phyloP scores from a whole-genome alignment of 2,888 invertebrate species.

The Eumacrocentrus americanus region DNA sequence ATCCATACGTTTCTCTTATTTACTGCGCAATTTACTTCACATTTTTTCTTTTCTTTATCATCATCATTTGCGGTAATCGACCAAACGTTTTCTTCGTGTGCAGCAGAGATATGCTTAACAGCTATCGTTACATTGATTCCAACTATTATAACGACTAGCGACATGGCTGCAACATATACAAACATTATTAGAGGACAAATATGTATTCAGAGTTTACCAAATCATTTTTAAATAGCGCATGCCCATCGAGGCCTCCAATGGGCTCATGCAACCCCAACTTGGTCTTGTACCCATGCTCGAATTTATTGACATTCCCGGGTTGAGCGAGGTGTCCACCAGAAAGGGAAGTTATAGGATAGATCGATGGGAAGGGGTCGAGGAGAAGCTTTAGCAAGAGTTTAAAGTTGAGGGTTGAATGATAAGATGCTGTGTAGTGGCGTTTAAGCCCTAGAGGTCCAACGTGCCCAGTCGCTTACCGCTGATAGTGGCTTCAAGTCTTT shows the following conservation, averaged over 20 bases:
- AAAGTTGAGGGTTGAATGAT: neutral
- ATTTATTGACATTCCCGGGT: constrained; percentile 54
- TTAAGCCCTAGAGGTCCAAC: constrained; percentile 38
- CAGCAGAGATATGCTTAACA: neutral
- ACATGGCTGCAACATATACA: too few relatives aligned
- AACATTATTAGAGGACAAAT: too few relatives aligned
- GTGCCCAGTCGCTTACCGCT: constrained; percentile 44
- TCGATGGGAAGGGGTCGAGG: constrained; percentile 3
- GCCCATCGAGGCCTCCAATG: constrained; percentile 13
- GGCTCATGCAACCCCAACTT: neutral
- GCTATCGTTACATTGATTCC: constrained; percentile 16
- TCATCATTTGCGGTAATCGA: constrained; percentile 32
- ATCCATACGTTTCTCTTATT: constrained; percentile 1
- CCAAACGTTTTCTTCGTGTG: constrained; percentile 30
- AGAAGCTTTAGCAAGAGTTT: neutral
- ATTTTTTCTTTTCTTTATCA: constrained; percentile 20
- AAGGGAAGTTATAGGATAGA: neutral
- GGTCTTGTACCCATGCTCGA: constrained; percentile 51
- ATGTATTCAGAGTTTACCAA: too few relatives aligned
- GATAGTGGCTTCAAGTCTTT: too few relatives aligned
- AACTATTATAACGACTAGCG: too few relatives aligned
- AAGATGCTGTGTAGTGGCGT: neutral
- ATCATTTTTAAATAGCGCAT: constrained; percentile 30
- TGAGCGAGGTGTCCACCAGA: constrained; percentile 16
- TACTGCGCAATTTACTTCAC: constrained; percentile 5